A percentile compares a stretch with the other conserved stretches of the same genome.
Conservation (phyloP, 2,888 invertebrate species). For the Rhabditoides inermis region DNA sequence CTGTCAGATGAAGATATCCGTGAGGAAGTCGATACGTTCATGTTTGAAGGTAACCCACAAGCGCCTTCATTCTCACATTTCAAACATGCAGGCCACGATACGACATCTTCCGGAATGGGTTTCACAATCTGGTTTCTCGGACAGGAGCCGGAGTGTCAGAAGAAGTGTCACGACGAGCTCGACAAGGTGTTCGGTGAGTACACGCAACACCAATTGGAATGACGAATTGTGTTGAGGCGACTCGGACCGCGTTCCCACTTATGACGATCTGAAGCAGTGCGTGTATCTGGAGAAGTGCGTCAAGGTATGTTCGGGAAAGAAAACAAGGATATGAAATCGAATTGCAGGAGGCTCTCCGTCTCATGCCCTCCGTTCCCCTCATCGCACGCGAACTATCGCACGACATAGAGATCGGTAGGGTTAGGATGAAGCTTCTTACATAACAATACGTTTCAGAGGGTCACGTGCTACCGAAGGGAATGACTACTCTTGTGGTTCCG, state of each 20-base stretch:
- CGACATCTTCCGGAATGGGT: conserved; percentile 54
- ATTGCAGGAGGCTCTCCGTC: no score
- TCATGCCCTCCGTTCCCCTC: conserved; percentile 5
- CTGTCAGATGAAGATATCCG: conserved; percentile 55
- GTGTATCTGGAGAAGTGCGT: conserved; percentile 47
- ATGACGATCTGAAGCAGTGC: conserved; percentile 44
- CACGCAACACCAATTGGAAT: neutral
- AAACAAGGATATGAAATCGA: neutral
- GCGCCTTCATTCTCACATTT: neutral
- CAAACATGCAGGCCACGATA: conserved; percentile 52
- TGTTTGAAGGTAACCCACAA: conserved; percentile 56
- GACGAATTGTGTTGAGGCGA: conserved; percentile 15
- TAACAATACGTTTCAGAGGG: conserved; percentile 5
- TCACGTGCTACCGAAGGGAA: conserved; percentile 1
- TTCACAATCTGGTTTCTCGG: conserved; percentile 54
- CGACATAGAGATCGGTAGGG: neutral
- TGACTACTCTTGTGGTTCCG: conserved; percentile 1
- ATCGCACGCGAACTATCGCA: conserved; percentile 3
- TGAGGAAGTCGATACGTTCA: conserved; percentile 55
- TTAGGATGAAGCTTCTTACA: no score
- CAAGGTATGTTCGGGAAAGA: conserved; percentile 21
- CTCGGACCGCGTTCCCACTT: conserved; percentile 40
- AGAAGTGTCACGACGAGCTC: conserved; percentile 25
- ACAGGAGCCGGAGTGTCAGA: conserved; percentile 53
- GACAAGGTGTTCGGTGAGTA: conserved; percentile 25